Conservation (phyloP, 92 coral and sea anemone species). For the Muricea muricata region DNA sequence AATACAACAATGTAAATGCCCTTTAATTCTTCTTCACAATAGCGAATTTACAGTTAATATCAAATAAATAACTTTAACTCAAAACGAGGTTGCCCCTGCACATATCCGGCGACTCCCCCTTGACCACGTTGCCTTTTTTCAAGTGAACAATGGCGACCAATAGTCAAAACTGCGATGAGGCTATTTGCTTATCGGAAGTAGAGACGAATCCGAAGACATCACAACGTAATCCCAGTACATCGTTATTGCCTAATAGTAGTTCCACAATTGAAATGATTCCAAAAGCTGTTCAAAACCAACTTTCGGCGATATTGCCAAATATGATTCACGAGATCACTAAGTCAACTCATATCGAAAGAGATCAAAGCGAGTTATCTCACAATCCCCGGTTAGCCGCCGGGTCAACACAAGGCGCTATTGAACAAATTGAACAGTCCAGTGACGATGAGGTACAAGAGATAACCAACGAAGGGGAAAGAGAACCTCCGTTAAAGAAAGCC, state of each 20-base stretch:
- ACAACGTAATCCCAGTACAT: neutral
- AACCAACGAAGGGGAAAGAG: neutral
- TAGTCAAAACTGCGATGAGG: neutral
- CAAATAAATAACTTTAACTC: neutral
- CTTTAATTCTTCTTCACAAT: no score
- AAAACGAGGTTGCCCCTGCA: constrained; percentile 4
- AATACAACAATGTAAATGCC: no score
- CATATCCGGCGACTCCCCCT: constrained; percentile 5
- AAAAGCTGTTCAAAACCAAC: neutral
- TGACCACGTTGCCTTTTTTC: constrained; percentile 15
- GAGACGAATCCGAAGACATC: neutral
- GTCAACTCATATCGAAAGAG: neutral
- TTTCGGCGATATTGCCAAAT: neutral
- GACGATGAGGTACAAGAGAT: constrained; percentile 2
- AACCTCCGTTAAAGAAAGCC: constrained; percentile 12
- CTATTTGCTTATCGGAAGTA: neutral
- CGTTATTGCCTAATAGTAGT: no score
- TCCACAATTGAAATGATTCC: neutral
- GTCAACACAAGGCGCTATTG: constrained; percentile 17
- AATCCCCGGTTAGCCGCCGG: constrained; percentile 36
- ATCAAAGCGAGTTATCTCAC: neutral
- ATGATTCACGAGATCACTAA: constrained; percentile 9
- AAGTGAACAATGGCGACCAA: neutral
- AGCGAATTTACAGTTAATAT: no score
- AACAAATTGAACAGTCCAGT: neutral